These are phyloP conservation scores for Phodopus roborovskii DNA, from an alignment of 2,113 vertebrate species.

Conservation along the genomic window DNA sequence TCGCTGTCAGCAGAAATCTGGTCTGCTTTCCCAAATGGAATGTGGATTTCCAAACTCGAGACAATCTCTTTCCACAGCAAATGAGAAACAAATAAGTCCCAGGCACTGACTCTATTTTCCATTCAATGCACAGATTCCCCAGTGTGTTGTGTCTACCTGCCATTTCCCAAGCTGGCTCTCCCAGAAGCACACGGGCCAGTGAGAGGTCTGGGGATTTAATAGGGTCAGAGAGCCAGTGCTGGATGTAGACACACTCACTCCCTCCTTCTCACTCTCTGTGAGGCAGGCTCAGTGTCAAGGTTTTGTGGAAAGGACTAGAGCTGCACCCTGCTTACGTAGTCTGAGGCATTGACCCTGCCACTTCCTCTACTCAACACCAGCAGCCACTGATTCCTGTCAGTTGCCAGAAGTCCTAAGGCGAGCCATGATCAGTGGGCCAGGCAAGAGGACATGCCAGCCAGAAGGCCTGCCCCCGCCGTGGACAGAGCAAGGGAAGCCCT, in stretches of 20 bases:
- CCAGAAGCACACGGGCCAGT: not conserved
- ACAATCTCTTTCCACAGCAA: slow-evolving; percentile 67
- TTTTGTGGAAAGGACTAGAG: not conserved
- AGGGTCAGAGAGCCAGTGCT: not conserved
- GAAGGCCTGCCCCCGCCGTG: not conserved
- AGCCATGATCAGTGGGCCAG: not conserved
- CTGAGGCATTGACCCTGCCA: not conserved
- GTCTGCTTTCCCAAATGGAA: slow-evolving; percentile 56
- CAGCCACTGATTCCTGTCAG: not conserved
- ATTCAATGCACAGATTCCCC: not conserved
- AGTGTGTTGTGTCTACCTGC: not conserved
- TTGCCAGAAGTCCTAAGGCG: not conserved
- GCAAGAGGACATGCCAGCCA: not conserved
- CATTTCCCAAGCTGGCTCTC: not conserved
- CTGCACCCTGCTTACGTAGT: not conserved
- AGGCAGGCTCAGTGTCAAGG: not conserved
- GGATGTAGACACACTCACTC: not conserved
- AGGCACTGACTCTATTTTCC: slow-evolving; percentile 12
- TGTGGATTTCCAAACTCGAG: slow-evolving; percentile 59
- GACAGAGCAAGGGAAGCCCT: not conserved
- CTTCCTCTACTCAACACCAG: not conserved
- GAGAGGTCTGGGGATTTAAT: not conserved
- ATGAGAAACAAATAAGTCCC: slow-evolving; percentile 73
- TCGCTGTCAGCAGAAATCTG: slow-evolving; percentile 53
- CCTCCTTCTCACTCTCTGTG: not conserved